Percentiles rank a stretch among this genome's conserved stretches.
phyloP scores from a whole-genome alignment of 2,888 invertebrate species.

The Hyalella azteca region DNA sequence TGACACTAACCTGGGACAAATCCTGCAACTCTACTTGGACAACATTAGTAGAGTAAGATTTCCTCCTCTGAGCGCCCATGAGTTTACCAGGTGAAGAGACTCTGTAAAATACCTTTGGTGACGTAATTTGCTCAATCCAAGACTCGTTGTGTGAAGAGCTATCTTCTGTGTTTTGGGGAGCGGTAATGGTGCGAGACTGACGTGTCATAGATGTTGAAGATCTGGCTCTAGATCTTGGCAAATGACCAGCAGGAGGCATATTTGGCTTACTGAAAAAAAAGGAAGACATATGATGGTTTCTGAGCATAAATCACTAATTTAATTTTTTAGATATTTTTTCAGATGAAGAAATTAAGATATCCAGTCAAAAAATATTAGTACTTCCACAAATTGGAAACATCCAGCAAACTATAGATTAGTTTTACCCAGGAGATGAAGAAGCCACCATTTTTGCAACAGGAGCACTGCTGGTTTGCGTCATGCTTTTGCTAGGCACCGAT shows the following conservation, averaged over 20 bases:
- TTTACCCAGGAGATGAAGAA: neutral
- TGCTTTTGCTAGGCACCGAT: neutral
- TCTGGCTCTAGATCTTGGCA: no score
- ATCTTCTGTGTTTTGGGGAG: neutral
- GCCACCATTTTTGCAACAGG: neutral
- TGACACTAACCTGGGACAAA: neutral
- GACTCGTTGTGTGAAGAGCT: slow-evolving; percentile 3
- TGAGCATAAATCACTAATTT: no score
- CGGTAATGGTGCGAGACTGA: slow-evolving; percentile 10
- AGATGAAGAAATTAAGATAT: no score
- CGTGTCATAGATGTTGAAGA: neutral
- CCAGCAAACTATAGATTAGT: no score
- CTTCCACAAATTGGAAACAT: no score
- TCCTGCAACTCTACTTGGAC: neutral
- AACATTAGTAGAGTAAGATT: slow-evolving; percentile 3
- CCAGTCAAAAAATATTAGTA: no score
- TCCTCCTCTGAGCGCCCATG: slow-evolving; percentile 27
- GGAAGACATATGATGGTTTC: no score
- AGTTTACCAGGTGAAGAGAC: slow-evolving; percentile 1
- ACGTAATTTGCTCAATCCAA: slow-evolving; percentile 5
- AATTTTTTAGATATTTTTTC: no score
- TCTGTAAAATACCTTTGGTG: neutral
- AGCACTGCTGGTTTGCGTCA: neutral
- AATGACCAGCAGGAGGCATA: no score
- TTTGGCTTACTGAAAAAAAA: no score